Evolutionary conservation across 2,113 vertebrate species (phyloP).

Genomic region (Cephalopholis sonnerati): DNA sequence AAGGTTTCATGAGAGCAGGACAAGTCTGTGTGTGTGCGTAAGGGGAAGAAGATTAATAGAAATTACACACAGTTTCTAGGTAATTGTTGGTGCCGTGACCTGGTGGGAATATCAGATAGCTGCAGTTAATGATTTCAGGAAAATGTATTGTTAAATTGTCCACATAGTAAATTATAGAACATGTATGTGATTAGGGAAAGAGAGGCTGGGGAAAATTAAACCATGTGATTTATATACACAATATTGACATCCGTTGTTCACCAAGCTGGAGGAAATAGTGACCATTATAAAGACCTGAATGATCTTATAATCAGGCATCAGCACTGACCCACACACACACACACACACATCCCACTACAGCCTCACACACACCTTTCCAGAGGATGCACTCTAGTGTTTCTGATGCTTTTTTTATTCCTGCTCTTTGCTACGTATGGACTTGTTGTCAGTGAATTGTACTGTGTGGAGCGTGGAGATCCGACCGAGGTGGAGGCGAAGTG

Average conservation of each 20-base stretch:
- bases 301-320: constrained; percentile 35
- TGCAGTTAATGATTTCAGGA: constrained; percentile 24
- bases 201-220: constrained; percentile 20
- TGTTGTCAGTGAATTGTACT: constrained; percentile 31
- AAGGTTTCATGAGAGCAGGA: constrained; percentile 9
- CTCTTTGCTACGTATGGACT: constrained; percentile 38
- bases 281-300: constrained; percentile 31
- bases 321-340: constrained; percentile 25
- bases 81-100: constrained; percentile 29
- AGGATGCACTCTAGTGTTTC: constrained; percentile 38
- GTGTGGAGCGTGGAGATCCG: constrained; percentile 25
- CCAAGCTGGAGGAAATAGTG: constrained; percentile 47
- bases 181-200: constrained; percentile 22
- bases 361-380: not conserved
- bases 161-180: constrained; percentile 6
- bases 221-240: constrained; percentile 34
- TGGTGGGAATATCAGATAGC: constrained; percentile 32
- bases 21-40: not conserved
- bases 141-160: constrained; percentile 45
- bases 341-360: constrained; percentile 17
- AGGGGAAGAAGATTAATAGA: constrained; percentile 35
- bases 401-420: constrained; percentile 14
- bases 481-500: constrained; percentile 49
- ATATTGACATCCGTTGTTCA: constrained; percentile 33
- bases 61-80: constrained; percentile 34